phyloP scores from a whole-genome alignment of 2,113 vertebrate species.

The Megaceryle maxima region DNA sequence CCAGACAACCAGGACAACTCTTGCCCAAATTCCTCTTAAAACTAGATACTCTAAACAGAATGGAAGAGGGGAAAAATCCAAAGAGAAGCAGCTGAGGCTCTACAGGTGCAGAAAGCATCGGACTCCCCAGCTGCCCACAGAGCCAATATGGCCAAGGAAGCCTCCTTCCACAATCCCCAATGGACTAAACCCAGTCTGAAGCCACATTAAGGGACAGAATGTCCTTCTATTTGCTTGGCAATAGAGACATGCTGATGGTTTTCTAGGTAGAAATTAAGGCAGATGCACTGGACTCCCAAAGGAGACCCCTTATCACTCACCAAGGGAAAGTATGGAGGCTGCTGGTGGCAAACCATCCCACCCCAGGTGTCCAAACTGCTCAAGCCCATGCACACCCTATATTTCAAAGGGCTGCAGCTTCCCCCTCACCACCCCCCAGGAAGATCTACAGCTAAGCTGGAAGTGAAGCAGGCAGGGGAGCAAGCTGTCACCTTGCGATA shows the following conservation, averaged over 20 bases:
- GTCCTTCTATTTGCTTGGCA: background rate
- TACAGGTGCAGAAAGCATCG: background rate
- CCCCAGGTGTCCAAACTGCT: background rate
- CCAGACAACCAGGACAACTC: background rate
- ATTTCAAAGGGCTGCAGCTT: background rate
- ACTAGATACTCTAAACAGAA: background rate
- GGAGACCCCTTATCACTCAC: background rate
- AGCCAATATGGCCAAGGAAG: accelerated
- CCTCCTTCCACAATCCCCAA: background rate
- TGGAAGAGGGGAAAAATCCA: accelerated
- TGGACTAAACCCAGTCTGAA: background rate
- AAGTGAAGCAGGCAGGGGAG: accelerated
- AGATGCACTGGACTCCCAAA: accelerated
- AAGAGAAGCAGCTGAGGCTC: background rate
- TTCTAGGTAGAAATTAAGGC: background rate
- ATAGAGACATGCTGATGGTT: accelerated
- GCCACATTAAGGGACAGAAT: background rate
- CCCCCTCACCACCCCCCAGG: accelerated
- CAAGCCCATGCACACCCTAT: background rate
- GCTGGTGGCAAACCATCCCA: background rate
- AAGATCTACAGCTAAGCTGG: background rate
- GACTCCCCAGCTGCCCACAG: background rate
- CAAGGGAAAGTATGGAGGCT: background rate
- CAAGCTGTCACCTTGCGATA: constrained; percentile 87
- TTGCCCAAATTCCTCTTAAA: background rate